These are phyloP conservation scores for Gambelia wislizenii DNA, from an alignment of 2,797 vertebrate species.

Conservation along the genomic window DNA sequence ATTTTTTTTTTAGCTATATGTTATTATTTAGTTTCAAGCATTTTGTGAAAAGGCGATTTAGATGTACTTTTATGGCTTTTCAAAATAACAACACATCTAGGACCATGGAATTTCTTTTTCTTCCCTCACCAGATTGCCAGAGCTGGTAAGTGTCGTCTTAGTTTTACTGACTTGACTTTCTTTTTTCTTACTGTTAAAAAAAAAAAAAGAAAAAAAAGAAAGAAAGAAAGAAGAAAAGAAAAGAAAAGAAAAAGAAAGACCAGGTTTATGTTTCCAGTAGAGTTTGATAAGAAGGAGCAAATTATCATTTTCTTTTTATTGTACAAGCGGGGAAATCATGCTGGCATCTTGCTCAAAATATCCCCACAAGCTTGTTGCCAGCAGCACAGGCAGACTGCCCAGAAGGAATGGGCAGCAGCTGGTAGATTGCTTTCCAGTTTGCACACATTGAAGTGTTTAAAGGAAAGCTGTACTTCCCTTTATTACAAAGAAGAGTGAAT, in stretches of 20 bases:
- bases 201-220: no score
- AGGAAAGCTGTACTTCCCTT: constrained; percentile 25
- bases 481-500: constrained; percentile 34
- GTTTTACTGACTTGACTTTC: not conserved
- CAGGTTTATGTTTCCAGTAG: not conserved
- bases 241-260: no score
- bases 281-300: not conserved
- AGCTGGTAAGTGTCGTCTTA: not conserved
- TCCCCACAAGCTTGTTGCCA: not conserved
- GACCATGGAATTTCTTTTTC: not conserved
- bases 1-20: not conserved
- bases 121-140: not conserved
- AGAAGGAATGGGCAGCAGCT: constrained; percentile 40
- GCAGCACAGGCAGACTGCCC: constrained; percentile 9
- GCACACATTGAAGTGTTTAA: constrained; percentile 5
- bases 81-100: not conserved
- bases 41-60: not conserved
- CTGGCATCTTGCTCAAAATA: constrained; percentile 42
- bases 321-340: constrained; percentile 9
- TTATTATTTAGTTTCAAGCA: constrained; percentile 1
- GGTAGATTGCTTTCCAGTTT: constrained; percentile 52
- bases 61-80: not conserved
- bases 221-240: no score
- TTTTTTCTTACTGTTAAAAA: not conserved
- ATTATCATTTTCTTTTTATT: not conserved